phyloP scores from a whole-genome alignment of 1,140 invertebrate species.

The Eulimnadia texana region DNA sequence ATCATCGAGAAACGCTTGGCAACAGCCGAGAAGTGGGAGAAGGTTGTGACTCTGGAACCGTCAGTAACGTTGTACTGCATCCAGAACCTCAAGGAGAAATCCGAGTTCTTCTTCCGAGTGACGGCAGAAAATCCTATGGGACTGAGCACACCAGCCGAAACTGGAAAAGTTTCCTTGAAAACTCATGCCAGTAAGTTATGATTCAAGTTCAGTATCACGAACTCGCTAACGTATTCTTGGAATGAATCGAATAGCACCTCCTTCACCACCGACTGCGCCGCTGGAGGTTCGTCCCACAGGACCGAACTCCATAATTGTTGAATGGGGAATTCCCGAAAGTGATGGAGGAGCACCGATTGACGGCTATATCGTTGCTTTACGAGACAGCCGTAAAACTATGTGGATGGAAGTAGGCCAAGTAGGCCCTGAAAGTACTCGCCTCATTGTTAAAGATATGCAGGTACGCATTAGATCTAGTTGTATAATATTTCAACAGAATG shows the following conservation, averaged over 20 bases:
- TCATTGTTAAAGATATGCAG: slow-evolving; percentile 70
- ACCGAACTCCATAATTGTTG: slow-evolving; percentile 67
- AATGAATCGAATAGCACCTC: slow-evolving; percentile 51
- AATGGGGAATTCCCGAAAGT: slow-evolving; percentile 83
- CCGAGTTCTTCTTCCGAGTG: slow-evolving; percentile 81
- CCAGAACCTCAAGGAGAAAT: slow-evolving; percentile 75
- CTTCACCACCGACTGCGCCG: slow-evolving; percentile 75
- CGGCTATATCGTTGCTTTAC: slow-evolving; percentile 82
- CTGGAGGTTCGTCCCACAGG: slow-evolving; percentile 68
- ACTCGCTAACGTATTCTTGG: not conserved
- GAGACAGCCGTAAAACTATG: slow-evolving; percentile 82
- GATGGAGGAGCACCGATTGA: slow-evolving; percentile 83
- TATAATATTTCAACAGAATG: not conserved
- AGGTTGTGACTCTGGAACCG: slow-evolving; percentile 68
- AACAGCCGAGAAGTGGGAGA: slow-evolving; percentile 66
- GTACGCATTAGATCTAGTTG: slow-evolving; percentile 22
- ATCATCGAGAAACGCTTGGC: slow-evolving; percentile 77
- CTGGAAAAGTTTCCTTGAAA: slow-evolving; percentile 67
- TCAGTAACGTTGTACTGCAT: slow-evolving; percentile 58
- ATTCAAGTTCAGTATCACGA: no score
- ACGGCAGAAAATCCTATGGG: slow-evolving; percentile 83
- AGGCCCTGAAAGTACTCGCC: slow-evolving; percentile 59
- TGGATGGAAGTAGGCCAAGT: slow-evolving; percentile 90
- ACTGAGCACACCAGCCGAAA: slow-evolving; percentile 57
- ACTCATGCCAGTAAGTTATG: slow-evolving; percentile 80